Conservation (phyloP, 2,888 invertebrate species). For the Gymnocheta viridis region DNA sequence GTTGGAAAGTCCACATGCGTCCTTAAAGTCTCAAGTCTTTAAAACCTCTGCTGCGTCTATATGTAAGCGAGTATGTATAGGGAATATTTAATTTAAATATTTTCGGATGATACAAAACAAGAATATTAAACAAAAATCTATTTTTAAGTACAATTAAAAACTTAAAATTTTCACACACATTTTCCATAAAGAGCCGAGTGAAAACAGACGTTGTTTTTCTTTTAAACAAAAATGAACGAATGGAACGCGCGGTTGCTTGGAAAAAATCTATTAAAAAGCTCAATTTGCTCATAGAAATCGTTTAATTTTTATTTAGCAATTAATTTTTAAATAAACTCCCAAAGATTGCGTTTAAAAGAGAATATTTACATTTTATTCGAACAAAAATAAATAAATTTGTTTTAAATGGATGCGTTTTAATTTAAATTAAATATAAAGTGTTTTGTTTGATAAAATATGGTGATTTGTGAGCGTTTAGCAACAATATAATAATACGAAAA, state of each 20-base stretch:
- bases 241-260: background rate
- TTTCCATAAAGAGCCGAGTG: conserved; percentile 33
- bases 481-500: no score
- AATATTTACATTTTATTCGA: background rate
- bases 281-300: background rate
- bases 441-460: background rate
- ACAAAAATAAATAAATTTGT: background rate
- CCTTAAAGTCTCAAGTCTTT: background rate
- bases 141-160: conserved; percentile 59
- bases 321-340: background rate
- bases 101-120: conserved; percentile 27
- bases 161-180: conserved; percentile 49
- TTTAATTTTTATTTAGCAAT: conserved; percentile 9
- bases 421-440: background rate
- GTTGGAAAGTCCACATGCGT: no score
- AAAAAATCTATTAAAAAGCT: background rate
- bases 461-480: background rate
- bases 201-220: conserved; percentile 48
- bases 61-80: background rate
- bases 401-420: background rate
- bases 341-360: background rate
- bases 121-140: conserved; percentile 56
- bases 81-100: conserved; percentile 13
- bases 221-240: conserved; percentile 30
- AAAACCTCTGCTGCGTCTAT: background rate